phyloP scores from a whole-genome alignment of 2,113 vertebrate species.

The Trematomus loennbergii region DNA sequence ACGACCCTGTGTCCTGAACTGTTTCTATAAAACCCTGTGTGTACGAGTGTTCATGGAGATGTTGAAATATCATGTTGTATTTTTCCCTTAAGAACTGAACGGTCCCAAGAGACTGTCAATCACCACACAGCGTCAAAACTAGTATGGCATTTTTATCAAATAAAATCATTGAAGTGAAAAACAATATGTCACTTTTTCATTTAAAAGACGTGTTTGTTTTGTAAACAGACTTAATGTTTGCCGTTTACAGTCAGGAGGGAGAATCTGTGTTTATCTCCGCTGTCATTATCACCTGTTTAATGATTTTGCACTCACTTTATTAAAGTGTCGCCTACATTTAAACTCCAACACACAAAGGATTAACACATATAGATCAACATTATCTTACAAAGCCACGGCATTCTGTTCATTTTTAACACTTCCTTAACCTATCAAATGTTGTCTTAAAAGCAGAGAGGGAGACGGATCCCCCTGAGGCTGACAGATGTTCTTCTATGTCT shows the following conservation, averaged over 20 bases:
- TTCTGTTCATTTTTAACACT: too few species aligned
- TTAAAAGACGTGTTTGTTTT: slow-evolving; percentile 1
- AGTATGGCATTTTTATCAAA: neutral
- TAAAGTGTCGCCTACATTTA: neutral
- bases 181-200: neutral
- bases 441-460: too few species aligned
- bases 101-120: slow-evolving; percentile 5
- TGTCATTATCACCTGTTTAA: neutral
- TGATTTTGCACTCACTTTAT: neutral
- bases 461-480: too few species aligned
- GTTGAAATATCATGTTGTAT: neutral
- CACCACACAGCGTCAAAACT: neutral
- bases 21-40: neutral
- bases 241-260: neutral
- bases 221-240: neutral
- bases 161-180: neutral
- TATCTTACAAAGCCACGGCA: too few species aligned
- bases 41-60: neutral
- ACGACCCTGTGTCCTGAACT: too few species aligned
- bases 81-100: neutral
- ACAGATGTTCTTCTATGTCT: neutral
- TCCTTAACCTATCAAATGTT: too few species aligned
- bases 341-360: too few species aligned
- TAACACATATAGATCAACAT: too few species aligned
- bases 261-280: neutral